A percentile compares a stretch with the other conserved stretches of the same genome.
Evolutionary conservation across 2,113 vertebrate species (phyloP).

Genomic region (Paraplagusia blochii): DNA sequence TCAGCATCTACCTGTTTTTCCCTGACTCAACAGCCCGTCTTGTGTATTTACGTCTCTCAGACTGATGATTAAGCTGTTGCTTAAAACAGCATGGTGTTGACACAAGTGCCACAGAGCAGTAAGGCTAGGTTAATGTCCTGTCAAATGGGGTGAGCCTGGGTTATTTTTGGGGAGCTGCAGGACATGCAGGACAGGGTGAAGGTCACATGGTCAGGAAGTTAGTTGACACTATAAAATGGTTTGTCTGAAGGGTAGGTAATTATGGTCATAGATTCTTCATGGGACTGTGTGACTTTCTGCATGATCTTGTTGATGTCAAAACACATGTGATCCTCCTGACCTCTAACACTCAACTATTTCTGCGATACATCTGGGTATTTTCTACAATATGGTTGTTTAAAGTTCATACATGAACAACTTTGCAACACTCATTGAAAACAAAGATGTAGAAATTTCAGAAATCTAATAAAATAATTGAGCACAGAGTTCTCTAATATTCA

Average conservation of each 20-base stretch:
- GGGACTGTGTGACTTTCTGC: conserved; percentile 21
- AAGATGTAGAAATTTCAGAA: too few relatives aligned
- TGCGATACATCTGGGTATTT: too few relatives aligned
- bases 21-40: conserved; percentile 74
- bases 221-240: conserved; percentile 54
- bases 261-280: conserved; percentile 33
- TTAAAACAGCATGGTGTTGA: conserved; percentile 72
- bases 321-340: conserved; percentile 14
- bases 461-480: too few relatives aligned
- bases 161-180: conserved; percentile 72
- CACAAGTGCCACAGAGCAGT: conserved; percentile 13
- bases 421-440: too few relatives aligned
- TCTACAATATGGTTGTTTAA: too few relatives aligned
- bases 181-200: conserved; percentile 32
- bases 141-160: conserved; percentile 41
- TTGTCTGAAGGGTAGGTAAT: conserved; percentile 40
- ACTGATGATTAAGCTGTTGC: conserved; percentile 81
- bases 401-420: too few relatives aligned
- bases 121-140: conserved; percentile 26
- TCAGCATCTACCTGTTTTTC: conserved; percentile 73
- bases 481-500: too few relatives aligned
- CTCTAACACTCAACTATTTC: not conserved
- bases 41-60: conserved; percentile 75
- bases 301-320: conserved; percentile 6
- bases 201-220: conserved; percentile 57